Evolutionary conservation across 2,797 vertebrate genomes (phyloP).

Genomic region (Anguilla marmorata): DNA sequence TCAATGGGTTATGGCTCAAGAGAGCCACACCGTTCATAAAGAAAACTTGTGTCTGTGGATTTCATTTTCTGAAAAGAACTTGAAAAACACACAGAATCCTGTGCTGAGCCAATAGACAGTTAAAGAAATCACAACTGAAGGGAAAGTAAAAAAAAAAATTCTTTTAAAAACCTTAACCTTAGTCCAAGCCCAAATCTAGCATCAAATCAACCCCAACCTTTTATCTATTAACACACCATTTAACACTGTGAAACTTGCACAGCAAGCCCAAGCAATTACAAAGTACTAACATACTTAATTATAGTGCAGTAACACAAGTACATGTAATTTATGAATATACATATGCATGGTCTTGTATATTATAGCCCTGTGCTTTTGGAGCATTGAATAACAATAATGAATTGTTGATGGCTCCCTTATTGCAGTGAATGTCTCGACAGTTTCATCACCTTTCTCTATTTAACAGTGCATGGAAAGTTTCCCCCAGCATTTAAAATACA

Average conservation of each 20-base stretch:
- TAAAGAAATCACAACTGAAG: background rate
- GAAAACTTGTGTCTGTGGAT: background rate
- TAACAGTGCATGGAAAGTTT: background rate
- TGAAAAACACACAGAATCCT: background rate
- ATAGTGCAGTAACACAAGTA: background rate
- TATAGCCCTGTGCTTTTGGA: background rate
- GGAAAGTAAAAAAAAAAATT: too few species aligned
- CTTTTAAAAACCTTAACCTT: background rate
- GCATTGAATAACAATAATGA: background rate
- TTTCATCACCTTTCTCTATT: background rate
- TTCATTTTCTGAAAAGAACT: background rate
- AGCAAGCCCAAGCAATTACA: background rate
- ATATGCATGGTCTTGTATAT: background rate
- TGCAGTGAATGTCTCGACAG: background rate
- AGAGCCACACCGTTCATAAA: background rate
- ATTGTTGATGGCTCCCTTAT: background rate
- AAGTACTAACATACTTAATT: background rate
- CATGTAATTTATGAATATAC: background rate
- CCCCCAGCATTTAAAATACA: background rate
- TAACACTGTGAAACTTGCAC: background rate
- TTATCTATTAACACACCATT: too few species aligned
- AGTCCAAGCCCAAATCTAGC: background rate
- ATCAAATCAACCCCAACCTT: too few species aligned
- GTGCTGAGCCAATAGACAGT: background rate
- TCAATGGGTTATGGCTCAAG: background rate